Percentiles rank a stretch among this genome's conserved stretches.
Evolutionary conservation across 2,113 vertebrate species (phyloP).

Genomic region (Albula glossodonta): DNA sequence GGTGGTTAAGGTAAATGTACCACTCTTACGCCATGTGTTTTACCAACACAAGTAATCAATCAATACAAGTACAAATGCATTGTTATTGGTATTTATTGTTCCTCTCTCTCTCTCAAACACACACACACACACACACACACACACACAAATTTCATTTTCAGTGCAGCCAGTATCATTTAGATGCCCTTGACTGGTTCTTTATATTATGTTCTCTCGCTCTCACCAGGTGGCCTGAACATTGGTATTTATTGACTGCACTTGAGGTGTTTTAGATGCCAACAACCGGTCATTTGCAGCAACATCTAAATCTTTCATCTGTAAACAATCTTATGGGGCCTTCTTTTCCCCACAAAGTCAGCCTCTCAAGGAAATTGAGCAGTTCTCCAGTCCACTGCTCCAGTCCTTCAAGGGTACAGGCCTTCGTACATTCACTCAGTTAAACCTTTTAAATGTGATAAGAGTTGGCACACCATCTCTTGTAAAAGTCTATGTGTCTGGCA

Average conservation of each 20-base stretch:
- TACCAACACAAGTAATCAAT: too few relatives aligned
- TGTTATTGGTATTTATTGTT: too few relatives aligned
- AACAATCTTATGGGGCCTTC: slow-evolving; percentile 10
- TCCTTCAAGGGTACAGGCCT: slow-evolving; percentile 26
- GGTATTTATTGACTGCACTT: slow-evolving; percentile 24
- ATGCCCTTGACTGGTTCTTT: slow-evolving; percentile 39
- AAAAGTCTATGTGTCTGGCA: slow-evolving; percentile 11
- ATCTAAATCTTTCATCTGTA: slow-evolving; percentile 27
- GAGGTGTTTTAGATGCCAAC: slow-evolving; percentile 30
- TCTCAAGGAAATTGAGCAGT: background rate
- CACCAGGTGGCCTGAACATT: slow-evolving; percentile 25
- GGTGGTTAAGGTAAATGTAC: too few relatives aligned
- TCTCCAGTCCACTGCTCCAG: background rate
- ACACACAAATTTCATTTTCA: background rate
- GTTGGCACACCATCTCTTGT: background rate
- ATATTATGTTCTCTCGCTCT: slow-evolving; percentile 7
- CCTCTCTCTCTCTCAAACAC: background rate
- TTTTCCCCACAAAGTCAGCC: slow-evolving; percentile 11
- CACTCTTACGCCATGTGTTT: too few relatives aligned
- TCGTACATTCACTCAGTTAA: slow-evolving; percentile 22
- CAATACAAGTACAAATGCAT: too few relatives aligned
- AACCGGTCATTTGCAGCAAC: slow-evolving; percentile 17
- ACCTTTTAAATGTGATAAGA: slow-evolving; percentile 10
- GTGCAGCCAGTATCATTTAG: slow-evolving; percentile 3
- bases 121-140: too few relatives aligned